These are phyloP conservation scores for Polietes domitor DNA, from an alignment of 2,888 invertebrate genomes.

Conservation along the genomic window DNA sequence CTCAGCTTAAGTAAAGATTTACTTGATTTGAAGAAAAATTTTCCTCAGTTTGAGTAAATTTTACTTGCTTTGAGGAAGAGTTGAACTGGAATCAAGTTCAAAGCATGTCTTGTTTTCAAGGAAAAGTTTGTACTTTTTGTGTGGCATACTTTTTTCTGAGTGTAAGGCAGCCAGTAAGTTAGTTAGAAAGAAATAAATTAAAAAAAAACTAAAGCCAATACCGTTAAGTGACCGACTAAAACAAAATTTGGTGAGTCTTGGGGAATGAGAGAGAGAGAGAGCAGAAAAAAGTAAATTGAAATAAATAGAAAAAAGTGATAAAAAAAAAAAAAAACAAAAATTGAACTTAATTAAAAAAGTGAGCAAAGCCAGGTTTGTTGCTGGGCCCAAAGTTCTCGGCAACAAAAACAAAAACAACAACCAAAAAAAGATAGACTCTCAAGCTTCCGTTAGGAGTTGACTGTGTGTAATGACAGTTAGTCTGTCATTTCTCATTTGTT, in stretches of 20 bases:
- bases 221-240: conserved; percentile 63
- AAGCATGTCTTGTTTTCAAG: no score
- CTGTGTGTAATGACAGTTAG: background rate
- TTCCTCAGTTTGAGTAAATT: no score
- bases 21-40: no score
- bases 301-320: conserved; percentile 15
- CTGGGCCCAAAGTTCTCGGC: background rate
- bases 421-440: no score
- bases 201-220: conserved; percentile 33
- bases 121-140: no score
- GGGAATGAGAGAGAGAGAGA: conserved; percentile 6
- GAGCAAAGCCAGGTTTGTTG: background rate
- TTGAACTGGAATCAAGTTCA: no score
- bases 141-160: no score
- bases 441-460: conserved; percentile 8
- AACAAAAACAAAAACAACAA: background rate
- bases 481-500: no score
- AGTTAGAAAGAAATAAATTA: conserved; percentile 25
- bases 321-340: conserved; percentile 10
- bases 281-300: conserved; percentile 30
- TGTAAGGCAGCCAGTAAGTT: no score
- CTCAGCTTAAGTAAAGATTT: no score
- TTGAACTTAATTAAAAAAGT: background rate
- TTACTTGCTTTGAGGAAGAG: no score
- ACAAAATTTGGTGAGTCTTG: background rate